Evolutionary conservation across 2,113 vertebrate species (phyloP).

Genomic region (Strigops habroptila): DNA sequence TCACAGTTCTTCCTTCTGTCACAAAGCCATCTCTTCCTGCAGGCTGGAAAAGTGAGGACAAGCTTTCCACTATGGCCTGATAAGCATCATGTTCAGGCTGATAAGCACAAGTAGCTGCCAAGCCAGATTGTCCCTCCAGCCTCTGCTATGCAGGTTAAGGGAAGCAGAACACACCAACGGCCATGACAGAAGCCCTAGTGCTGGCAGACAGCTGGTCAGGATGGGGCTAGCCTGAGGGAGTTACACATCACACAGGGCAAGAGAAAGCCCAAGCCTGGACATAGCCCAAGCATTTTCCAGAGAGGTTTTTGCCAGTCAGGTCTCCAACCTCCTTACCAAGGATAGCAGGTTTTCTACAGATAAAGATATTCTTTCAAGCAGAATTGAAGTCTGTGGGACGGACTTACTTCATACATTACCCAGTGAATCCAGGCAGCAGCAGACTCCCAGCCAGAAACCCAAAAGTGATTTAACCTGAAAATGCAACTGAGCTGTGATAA

Average conservation of each 20-base stretch:
- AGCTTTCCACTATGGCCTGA: background rate
- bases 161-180: background rate
- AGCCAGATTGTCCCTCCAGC: background rate
- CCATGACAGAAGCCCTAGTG: background rate
- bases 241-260: rapidly evolving
- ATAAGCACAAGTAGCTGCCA: background rate
- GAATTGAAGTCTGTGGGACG: background rate
- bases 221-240: background rate
- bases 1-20: background rate
- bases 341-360: background rate
- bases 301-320: background rate
- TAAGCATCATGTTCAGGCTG: background rate
- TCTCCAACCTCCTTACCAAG: background rate
- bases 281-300: background rate
- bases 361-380: background rate
- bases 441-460: background rate
- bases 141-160: background rate
- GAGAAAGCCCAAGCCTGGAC: background rate
- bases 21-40: background rate
- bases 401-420: background rate
- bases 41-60: background rate
- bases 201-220: background rate
- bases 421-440: rapidly evolving
- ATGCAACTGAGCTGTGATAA: background rate
- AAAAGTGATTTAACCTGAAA: background rate